Evolutionary conservation across 2,113 vertebrate species (phyloP).

Genomic region (Cryptotis parvus): DNA sequence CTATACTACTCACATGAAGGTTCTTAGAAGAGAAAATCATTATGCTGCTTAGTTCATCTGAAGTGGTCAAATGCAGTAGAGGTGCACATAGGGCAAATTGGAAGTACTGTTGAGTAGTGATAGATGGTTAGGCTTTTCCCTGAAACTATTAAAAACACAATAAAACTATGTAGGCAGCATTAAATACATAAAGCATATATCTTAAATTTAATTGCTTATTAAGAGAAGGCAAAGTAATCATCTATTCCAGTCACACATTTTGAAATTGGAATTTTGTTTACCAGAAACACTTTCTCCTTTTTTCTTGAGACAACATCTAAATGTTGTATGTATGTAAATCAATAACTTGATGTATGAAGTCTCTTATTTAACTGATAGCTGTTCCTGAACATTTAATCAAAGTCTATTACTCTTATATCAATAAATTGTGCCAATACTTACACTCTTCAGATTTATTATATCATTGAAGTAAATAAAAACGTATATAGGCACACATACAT

Average conservation of each 20-base stretch:
- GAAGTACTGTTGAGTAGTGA: neutral
- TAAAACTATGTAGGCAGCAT: conserved; percentile 8
- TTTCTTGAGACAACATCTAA: conserved; percentile 30
- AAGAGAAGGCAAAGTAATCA: conserved; percentile 44
- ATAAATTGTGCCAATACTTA: neutral
- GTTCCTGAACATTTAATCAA: conserved; percentile 36
- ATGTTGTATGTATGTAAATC: neutral
- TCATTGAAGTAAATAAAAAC: neutral
- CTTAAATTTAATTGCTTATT: conserved; percentile 44
- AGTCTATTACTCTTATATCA: conserved; percentile 2
- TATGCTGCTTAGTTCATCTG: neutral
- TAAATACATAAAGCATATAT: conserved; percentile 24
- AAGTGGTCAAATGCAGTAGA: neutral
- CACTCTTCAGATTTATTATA: neutral
- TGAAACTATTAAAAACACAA: neutral
- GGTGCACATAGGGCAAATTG: neutral
- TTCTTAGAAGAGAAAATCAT: neutral
- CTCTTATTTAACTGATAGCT: conserved; percentile 28
- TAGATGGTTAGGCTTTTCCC: neutral
- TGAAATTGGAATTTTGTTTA: conserved; percentile 47
- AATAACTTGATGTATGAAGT: neutral
- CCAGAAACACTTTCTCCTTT: neutral
- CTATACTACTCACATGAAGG: neutral
- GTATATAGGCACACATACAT: neutral
- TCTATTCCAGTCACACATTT: conserved; percentile 7